Evolutionary conservation across 2,113 vertebrate genomes (phyloP).

Genomic region (Phycodurus eques): DNA sequence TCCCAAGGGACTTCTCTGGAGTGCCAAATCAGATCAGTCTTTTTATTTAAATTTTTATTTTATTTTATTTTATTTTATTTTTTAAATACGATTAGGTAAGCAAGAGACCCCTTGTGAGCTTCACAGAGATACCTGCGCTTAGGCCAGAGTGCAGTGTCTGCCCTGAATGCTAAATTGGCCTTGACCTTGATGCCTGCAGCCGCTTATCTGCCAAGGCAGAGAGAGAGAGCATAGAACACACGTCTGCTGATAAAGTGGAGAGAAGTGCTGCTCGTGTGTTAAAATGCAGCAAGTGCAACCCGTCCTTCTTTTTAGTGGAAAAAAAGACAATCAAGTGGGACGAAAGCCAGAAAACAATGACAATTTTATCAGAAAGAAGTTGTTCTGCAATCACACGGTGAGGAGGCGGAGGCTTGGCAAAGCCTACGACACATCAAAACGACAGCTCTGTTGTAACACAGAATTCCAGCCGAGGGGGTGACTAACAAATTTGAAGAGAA

Average conservation of each 20-base stretch:
- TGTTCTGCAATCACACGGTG: no score
- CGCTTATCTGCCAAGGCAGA: conserved; percentile 21
- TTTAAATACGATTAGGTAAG: background rate
- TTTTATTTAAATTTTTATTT: background rate
- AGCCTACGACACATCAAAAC: no score
- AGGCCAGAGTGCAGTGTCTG: conserved; percentile 28
- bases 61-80: background rate
- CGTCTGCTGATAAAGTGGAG: background rate
- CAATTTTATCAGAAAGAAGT: no score
- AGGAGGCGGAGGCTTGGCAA: no score
- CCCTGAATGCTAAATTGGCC: conserved; percentile 51
- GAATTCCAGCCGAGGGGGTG: no score
- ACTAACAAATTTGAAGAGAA: no score
- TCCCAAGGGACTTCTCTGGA: background rate
- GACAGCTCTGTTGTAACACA: no score
- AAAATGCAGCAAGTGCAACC: background rate
- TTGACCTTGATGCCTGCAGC: conserved; percentile 45
- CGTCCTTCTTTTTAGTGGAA: background rate
- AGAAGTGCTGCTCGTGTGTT: background rate
- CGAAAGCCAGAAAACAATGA: background rate
- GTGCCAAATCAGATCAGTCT: background rate
- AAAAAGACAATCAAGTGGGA: background rate
- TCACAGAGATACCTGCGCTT: conserved; percentile 10
- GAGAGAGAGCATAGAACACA: conserved; percentile 9
- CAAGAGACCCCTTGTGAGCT: background rate